A percentile compares a stretch with the other conserved stretches of the same genome.
Evolutionary conservation across 2,888 invertebrate genomes (phyloP).

Genomic region (Nomada flava): DNA sequence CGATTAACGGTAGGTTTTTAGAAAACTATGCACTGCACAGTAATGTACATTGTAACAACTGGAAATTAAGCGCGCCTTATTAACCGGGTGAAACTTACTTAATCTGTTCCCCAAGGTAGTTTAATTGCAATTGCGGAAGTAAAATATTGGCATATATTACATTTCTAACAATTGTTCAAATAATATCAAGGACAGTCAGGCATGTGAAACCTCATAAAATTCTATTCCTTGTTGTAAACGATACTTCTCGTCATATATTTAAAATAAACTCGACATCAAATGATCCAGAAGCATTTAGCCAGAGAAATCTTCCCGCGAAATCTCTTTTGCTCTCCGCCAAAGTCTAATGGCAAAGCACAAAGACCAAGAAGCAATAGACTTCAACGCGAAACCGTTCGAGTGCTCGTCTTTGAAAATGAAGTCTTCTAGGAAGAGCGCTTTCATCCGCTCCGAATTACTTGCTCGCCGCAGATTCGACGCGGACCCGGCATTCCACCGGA

Average conservation of each 20-base stretch:
- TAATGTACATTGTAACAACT: too few relatives aligned
- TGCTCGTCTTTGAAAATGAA: conserved; percentile 51
- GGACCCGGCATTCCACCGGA: conserved; percentile 60
- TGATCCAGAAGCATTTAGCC: background rate
- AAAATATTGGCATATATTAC: too few relatives aligned
- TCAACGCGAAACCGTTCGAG: conserved; percentile 7
- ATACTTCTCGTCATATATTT: background rate
- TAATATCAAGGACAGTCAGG: background rate
- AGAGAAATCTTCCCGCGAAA: background rate
- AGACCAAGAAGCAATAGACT: background rate
- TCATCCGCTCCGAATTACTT: conserved; percentile 59
- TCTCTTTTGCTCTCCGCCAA: background rate
- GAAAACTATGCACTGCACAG: too few relatives aligned
- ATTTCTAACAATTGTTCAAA: too few relatives aligned
- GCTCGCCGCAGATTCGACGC: conserved; percentile 67
- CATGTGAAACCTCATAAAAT: background rate
- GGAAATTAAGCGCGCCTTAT: too few relatives aligned
- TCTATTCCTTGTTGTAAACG: background rate
- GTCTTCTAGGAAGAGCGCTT: conserved; percentile 51
- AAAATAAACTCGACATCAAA: background rate
- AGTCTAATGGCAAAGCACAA: background rate
- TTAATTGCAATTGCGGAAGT: too few relatives aligned
- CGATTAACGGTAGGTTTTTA: too few relatives aligned
- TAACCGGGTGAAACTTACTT: too few relatives aligned
- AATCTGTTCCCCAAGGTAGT: too few relatives aligned